A percentile compares a stretch with the other conserved stretches of the same genome.
Conservation (phyloP, 2,888 invertebrate species). For the Sclerodermus sp. region DNA sequence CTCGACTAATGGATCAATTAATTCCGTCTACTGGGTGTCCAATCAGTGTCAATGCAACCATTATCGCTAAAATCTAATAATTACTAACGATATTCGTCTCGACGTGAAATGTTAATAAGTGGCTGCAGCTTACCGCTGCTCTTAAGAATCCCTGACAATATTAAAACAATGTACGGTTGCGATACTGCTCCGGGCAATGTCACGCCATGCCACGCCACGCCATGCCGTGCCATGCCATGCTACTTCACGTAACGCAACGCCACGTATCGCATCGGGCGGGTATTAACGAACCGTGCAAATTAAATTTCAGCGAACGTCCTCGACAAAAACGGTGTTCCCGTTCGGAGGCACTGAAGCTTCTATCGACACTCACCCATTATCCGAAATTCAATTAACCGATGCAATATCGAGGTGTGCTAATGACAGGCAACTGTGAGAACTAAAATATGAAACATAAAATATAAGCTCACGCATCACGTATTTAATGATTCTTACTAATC, state of each 20-base stretch:
- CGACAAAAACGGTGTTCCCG: slow-evolving; percentile 20
- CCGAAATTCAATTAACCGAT: slow-evolving; percentile 33
- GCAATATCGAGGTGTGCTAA: too few relatives aligned
- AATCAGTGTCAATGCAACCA: slow-evolving; percentile 30
- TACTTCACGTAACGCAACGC: too few relatives aligned
- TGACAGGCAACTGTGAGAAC: too few relatives aligned
- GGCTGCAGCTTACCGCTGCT: not conserved
- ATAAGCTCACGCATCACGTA: too few relatives aligned
- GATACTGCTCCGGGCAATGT: too few relatives aligned
- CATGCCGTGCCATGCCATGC: too few relatives aligned
- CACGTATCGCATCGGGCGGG: not conserved
- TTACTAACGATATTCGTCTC: slow-evolving; percentile 22
- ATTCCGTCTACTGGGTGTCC: slow-evolving; percentile 20
- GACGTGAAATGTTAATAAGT: slow-evolving; percentile 1
- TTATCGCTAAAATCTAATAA: slow-evolving; percentile 29
- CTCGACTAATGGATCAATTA: slow-evolving; percentile 34
- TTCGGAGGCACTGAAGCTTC: slow-evolving; percentile 15
- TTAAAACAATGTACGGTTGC: too few relatives aligned
- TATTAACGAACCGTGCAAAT: slow-evolving; percentile 34
- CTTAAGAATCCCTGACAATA: not conserved
- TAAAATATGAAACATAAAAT: too few relatives aligned
- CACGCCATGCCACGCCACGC: not conserved
- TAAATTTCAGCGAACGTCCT: slow-evolving; percentile 25
- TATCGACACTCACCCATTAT: slow-evolving; percentile 30
- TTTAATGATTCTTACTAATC: too few relatives aligned